A percentile compares a stretch with the other conserved stretches of the same genome.
These are phyloP conservation scores for Aulostomus chinensis DNA, from an alignment of 2,797 vertebrate genomes.

Conservation along the genomic window DNA sequence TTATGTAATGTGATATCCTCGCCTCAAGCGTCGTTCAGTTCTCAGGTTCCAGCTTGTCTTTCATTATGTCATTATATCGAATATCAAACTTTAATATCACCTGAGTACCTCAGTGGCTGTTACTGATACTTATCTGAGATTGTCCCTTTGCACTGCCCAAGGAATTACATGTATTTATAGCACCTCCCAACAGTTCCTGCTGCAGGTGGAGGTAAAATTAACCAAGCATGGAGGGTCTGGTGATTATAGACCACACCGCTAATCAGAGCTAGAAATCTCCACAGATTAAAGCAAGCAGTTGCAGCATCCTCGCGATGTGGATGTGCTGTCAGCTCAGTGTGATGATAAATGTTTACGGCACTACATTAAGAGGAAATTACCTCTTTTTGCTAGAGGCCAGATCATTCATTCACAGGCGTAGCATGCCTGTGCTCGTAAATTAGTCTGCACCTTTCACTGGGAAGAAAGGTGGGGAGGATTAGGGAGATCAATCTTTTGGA, in stretches of 20 bases:
- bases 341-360: conserved; percentile 77
- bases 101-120: too few relatives aligned
- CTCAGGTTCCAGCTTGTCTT: too few relatives aligned
- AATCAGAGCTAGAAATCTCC: conserved; percentile 56
- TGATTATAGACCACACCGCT: conserved; percentile 27
- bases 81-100: conserved; percentile 22
- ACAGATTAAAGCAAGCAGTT: conserved; percentile 42
- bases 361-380: conserved; percentile 77
- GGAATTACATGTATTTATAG: conserved; percentile 34
- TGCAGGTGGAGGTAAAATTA: conserved; percentile 32
- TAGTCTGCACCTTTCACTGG: conserved; percentile 58
- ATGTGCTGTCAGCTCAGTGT: conserved; percentile 44
- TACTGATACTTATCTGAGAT: conserved; percentile 23
- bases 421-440: conserved; percentile 66
- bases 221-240: conserved; percentile 32
- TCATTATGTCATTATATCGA: conserved; percentile 7
- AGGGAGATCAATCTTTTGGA: conserved; percentile 71
- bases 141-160: conserved; percentile 1
- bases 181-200: conserved; percentile 26
- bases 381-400: conserved; percentile 67
- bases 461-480: conserved; percentile 63
- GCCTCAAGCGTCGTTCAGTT: conserved; percentile 26
- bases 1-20: conserved; percentile 45
- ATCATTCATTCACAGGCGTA: conserved; percentile 67
- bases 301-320: conserved; percentile 39